These are phyloP conservation scores for Nomada lathburiana DNA, from an alignment of 2,888 invertebrate genomes.

Conservation along the genomic window DNA sequence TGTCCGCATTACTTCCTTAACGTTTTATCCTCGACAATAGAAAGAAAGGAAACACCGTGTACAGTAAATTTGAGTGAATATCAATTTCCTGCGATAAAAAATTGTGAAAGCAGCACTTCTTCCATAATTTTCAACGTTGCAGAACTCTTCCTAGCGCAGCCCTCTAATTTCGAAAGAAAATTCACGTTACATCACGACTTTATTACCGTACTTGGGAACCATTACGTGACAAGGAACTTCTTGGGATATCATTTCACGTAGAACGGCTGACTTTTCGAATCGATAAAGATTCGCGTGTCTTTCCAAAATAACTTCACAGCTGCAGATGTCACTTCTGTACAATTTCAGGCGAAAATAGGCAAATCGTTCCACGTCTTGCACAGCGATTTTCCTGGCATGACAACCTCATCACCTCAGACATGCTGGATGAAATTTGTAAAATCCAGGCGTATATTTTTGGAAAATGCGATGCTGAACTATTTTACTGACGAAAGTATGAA, in stretches of 20 bases:
- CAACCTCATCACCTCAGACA: no score
- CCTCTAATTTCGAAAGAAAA: no score
- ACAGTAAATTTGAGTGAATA: no score
- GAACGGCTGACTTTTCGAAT: constrained; percentile 1
- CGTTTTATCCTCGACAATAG: neutral
- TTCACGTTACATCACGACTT: neutral
- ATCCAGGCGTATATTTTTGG: no score
- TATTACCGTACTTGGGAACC: neutral
- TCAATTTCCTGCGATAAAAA: no score
- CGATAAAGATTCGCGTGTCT: neutral
- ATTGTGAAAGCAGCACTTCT: no score
- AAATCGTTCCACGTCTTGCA: neutral
- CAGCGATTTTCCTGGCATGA: no score
- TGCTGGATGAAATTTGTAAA: neutral
- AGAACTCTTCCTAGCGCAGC: no score
- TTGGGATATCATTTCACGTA: neutral
- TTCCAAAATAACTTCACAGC: neutral
- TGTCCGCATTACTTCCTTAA: neutral
- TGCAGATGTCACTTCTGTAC: neutral
- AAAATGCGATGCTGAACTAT: no score
- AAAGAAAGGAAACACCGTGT: neutral
- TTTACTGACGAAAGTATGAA: no score
- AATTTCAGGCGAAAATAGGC: neutral
- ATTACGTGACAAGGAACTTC: neutral
- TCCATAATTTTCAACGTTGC: no score